These are phyloP conservation scores for Alethe diademata DNA, from an alignment of 2,113 vertebrate species.

Conservation along the genomic window DNA sequence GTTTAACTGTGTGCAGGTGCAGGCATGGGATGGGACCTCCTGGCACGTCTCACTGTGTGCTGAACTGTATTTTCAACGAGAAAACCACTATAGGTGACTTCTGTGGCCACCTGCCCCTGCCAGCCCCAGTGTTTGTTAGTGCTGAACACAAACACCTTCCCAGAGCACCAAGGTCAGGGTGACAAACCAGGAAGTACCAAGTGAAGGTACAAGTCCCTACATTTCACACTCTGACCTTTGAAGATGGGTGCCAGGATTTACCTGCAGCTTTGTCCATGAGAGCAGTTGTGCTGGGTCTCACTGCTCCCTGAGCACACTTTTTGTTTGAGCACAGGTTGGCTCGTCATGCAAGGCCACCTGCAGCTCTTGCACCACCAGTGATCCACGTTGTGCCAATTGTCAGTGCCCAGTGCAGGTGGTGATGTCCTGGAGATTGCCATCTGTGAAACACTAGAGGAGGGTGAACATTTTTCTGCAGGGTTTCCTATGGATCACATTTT, in stretches of 20 bases:
- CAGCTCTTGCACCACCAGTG: background rate
- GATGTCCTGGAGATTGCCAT: background rate
- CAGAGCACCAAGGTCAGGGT: background rate
- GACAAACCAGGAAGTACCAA: background rate
- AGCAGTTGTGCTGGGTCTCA: background rate
- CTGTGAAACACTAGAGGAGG: background rate
- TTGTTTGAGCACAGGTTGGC: background rate
- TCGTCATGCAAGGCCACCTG: background rate
- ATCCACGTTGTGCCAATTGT: rapidly evolving
- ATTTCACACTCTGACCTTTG: background rate
- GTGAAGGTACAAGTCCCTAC: background rate
- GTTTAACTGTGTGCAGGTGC: background rate
- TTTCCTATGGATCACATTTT: background rate
- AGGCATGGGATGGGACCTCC: background rate
- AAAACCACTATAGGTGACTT: background rate
- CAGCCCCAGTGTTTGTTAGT: background rate
- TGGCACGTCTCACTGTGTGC: background rate
- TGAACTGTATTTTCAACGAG: background rate
- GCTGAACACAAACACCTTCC: background rate
- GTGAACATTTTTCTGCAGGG: background rate
- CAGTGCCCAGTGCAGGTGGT: background rate
- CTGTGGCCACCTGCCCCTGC: background rate
- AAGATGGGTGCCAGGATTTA: background rate
- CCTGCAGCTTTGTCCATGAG: background rate
- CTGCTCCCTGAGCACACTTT: background rate